Base-by-base conservation (phyloP, 2,888 invertebrate genomes). In the Pecten maximus region DNA sequence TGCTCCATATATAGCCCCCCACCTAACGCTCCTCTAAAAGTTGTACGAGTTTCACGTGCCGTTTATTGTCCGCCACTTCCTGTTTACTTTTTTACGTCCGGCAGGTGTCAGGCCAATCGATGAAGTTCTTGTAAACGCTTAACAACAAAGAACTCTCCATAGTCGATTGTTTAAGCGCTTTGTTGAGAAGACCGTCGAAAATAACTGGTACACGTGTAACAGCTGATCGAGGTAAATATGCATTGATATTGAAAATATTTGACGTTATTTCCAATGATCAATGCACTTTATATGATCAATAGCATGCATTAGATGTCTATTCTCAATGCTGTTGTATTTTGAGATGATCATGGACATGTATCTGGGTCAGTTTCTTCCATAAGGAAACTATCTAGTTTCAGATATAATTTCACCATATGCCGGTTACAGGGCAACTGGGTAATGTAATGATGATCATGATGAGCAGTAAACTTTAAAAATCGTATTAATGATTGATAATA, bases 121-220 rank as follows among this genome's bases (percentile, higher is more conserved):
- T 12, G 0, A 19, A 54, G 54, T 4, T 74, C 74, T 74, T 35
- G 74, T 74, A 74, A 28, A 74, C 74, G 10, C 74, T 74, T 74
- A 0, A 74, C 3, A 3, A 74, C 74, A 74, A 74, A 74, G 28
- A 35, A 35, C 60, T 2, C 2, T 50, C 3, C 35, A 23, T 12
- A 10, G 4, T 74, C 10, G 10, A 74, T 74, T 74, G 74, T 74
- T 74, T 28, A 28, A 74, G 74, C 74, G 74, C 10, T 35, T 74
- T 6, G 6, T 35, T 0, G 74, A 74, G 23, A 74, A 74, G 74
- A 74, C 28, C 35, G 74, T 74, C 35, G 10, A 74, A 74, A 74
- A 35, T 35, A 35, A 35, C 74, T 74, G 74, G 74, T 74, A 74
- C 74, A 74, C 74, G 74, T 74, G 74, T 74, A 74, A 74, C 74